phyloP scores from a whole-genome alignment of 2,113 vertebrate genomes.

The Neomonachus schauinslandi region DNA sequence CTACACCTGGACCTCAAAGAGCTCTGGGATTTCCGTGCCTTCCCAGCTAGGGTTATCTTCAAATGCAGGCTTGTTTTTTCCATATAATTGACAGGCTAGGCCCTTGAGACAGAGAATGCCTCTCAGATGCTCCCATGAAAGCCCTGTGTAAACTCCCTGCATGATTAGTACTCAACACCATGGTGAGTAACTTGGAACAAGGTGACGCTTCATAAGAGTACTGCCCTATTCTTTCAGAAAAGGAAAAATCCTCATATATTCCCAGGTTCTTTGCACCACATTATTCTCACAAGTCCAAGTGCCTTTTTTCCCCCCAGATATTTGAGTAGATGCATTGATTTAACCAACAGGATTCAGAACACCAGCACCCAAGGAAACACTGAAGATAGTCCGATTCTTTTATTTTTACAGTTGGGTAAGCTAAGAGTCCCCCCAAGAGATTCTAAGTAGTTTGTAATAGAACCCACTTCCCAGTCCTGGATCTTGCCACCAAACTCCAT shows the following conservation, averaged over 20 bases:
- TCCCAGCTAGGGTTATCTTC: background rate
- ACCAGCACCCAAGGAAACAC: background rate
- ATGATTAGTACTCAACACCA: background rate
- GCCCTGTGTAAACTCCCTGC: background rate
- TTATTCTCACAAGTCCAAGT: background rate
- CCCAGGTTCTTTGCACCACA: background rate
- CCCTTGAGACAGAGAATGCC: background rate
- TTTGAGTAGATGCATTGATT: background rate
- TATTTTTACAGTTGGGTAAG: background rate
- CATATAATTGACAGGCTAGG: background rate
- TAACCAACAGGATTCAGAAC: background rate
- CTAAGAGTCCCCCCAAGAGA: background rate
- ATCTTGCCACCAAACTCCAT: background rate
- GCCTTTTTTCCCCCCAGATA: background rate
- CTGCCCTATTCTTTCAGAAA: background rate
- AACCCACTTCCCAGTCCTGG: background rate
- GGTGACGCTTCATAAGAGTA: background rate
- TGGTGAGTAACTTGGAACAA: background rate
- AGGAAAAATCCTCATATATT: background rate
- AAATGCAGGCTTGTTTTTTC: background rate
- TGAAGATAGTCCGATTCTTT: background rate
- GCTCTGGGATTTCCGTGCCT: slow-evolving; percentile 11
- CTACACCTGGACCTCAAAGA: background rate
- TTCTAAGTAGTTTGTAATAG: background rate
- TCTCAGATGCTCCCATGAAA: background rate